Evolutionary conservation across 2,888 invertebrate species (phyloP).

Genomic region (Drosophila conformis): DNA sequence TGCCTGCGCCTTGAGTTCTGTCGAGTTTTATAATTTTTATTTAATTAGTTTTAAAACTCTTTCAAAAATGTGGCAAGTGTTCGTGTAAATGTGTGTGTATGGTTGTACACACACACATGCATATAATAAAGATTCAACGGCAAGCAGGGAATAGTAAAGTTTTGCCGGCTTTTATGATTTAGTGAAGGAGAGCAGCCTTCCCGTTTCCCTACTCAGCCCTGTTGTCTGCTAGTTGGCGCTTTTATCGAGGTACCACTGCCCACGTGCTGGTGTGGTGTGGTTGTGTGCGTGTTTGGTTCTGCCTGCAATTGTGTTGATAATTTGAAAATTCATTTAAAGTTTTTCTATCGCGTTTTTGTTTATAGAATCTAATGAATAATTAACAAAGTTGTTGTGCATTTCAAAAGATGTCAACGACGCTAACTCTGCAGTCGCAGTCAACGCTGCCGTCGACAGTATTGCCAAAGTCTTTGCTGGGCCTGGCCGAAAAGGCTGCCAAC

Average conservation of each 20-base stretch:
- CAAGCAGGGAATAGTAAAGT: constrained; percentile 65
- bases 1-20: constrained; percentile 71
- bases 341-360: constrained; percentile 82
- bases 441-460: constrained; percentile 30
- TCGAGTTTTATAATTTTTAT: constrained; percentile 81
- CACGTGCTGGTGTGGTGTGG: constrained; percentile 37
- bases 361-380: constrained; percentile 81
- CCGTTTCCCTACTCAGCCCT: constrained; percentile 1
- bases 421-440: constrained; percentile 28
- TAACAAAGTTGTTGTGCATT: constrained; percentile 80
- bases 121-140: constrained; percentile 44
- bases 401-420: constrained; percentile 74
- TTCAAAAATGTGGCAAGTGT: constrained; percentile 58
- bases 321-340: constrained; percentile 82
- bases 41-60: constrained; percentile 81
- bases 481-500: constrained; percentile 67
- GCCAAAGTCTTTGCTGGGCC: constrained; percentile 56
- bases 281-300: constrained; percentile 56
- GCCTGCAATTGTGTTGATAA: constrained; percentile 82
- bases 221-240: constrained; percentile 13
- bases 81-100: constrained; percentile 22
- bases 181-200: constrained; percentile 32
- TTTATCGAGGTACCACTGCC: constrained; percentile 59
- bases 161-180: constrained; percentile 78
- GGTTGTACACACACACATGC: constrained; percentile 17